phyloP scores from a whole-genome alignment of 1,140 invertebrate species.

The Nasonia giraulti region DNA sequence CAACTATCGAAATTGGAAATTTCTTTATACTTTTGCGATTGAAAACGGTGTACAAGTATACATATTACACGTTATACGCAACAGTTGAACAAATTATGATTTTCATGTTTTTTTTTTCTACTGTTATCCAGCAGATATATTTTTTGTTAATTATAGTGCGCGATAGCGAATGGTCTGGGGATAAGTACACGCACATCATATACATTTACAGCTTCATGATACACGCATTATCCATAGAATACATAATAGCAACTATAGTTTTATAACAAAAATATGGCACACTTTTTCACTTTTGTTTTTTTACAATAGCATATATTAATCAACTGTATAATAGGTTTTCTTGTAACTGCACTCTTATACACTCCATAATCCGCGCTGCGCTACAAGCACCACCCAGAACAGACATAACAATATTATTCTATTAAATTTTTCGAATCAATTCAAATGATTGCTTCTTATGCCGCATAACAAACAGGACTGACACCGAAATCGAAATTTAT shows the following conservation, averaged over 20 bases:
- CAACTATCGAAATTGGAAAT: slow-evolving; percentile 49
- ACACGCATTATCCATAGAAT: slow-evolving; percentile 66
- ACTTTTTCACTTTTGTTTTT: slow-evolving; percentile 64
- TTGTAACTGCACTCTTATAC: slow-evolving; percentile 45
- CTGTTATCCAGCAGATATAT: slow-evolving; percentile 26
- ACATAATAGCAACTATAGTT: slow-evolving; percentile 71
- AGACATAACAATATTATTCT: slow-evolving; percentile 46
- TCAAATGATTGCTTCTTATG: slow-evolving; percentile 34
- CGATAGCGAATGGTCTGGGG: slow-evolving; percentile 56
- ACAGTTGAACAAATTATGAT: slow-evolving; percentile 22
- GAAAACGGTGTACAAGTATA: slow-evolving; percentile 38
- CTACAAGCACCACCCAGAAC: slow-evolving; percentile 53
- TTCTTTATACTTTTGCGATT: slow-evolving; percentile 44
- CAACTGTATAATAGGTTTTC: slow-evolving; percentile 50
- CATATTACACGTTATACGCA: slow-evolving; percentile 32
- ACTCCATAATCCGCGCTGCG: slow-evolving; percentile 49
- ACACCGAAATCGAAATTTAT: slow-evolving; percentile 53
- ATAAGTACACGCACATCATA: slow-evolving; percentile 55
- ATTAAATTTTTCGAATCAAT: slow-evolving; percentile 4
- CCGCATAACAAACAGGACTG: slow-evolving; percentile 37
- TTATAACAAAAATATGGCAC: slow-evolving; percentile 63
- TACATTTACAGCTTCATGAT: slow-evolving; percentile 59
- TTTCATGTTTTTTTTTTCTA: slow-evolving; percentile 45
- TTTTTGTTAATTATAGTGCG: slow-evolving; percentile 48
- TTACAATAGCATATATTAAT: slow-evolving; percentile 58